phyloP scores from a whole-genome alignment of 2,113 vertebrate genomes.

The Anoplopoma fimbria region DNA sequence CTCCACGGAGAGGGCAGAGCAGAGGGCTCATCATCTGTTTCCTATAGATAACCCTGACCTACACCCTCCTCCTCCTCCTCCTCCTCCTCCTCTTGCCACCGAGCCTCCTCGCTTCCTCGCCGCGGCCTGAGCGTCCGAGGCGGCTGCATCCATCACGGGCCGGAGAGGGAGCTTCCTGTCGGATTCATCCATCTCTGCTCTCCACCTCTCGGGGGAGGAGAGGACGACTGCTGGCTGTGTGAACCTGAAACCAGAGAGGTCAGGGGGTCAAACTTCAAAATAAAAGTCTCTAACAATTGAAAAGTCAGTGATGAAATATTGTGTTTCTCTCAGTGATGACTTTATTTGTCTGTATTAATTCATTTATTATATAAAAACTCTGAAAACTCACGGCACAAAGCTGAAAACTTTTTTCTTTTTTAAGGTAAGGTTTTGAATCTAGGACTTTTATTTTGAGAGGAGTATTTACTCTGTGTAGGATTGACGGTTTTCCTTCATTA shows the following conservation, averaged over 20 bases:
- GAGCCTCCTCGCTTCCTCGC: not conserved
- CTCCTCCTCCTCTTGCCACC: not conserved
- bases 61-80: constrained; percentile 2
- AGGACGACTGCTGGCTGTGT: constrained; percentile 13
- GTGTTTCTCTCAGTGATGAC: not conserved
- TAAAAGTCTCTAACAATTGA: not conserved
- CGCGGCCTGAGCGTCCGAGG: not conserved
- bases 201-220: constrained; percentile 30
- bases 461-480: not conserved
- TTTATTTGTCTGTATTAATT: not conserved
- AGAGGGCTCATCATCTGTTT: constrained; percentile 24
- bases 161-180: constrained; percentile 36
- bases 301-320: not conserved
- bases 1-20: constrained; percentile 24
- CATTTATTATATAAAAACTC: not conserved
- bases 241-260: constrained; percentile 35
- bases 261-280: constrained; percentile 21
- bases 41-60: constrained; percentile 57
- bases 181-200: constrained; percentile 36
- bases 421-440: not conserved
- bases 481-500: not conserved
- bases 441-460: not conserved
- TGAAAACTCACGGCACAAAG: not conserved
- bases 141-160: constrained; percentile 50
- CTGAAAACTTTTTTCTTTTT: not conserved